A percentile compares a stretch with the other conserved stretches of the same genome.
These are phyloP conservation scores for Smithornis capensis DNA, from an alignment of 2,113 vertebrate species.

Conservation along the genomic window DNA sequence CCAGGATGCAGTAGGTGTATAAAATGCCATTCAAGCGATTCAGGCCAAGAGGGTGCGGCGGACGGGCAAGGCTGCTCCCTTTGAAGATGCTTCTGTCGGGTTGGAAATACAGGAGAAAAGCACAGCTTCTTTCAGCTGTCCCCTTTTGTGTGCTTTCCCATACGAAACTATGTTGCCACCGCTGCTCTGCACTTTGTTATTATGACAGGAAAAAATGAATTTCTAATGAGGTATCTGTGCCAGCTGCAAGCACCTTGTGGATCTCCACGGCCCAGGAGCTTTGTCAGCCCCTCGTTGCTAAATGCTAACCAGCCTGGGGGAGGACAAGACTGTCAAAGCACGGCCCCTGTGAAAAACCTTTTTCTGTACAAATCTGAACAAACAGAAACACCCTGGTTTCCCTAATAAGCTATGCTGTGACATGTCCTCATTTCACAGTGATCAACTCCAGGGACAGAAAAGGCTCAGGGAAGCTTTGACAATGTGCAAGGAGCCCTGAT, in stretches of 20 bases:
- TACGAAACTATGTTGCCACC: conserved; percentile 71
- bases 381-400: not conserved
- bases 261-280: conserved; percentile 61
- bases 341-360: conserved; percentile 1
- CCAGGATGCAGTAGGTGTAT: conserved; percentile 14
- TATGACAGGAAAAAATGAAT: conserved; percentile 85
- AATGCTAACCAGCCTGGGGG: conserved; percentile 39
- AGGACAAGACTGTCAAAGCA: conserved; percentile 9
- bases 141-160: conserved; percentile 81
- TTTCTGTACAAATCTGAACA: conserved; percentile 55
- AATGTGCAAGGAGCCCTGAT: not conserved
- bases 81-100: conserved; percentile 68
- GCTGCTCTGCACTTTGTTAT: conserved; percentile 77
- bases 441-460: not conserved
- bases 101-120: conserved; percentile 76
- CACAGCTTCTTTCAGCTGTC: conserved; percentile 82
- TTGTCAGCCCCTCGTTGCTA: conserved; percentile 52
- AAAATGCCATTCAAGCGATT: conserved; percentile 35
- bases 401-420: conserved; percentile 44
- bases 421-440: conserved; percentile 52
- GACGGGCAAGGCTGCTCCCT: conserved; percentile 70
- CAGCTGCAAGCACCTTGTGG: conserved; percentile 77
- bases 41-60: not conserved
- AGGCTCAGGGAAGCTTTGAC: not conserved
- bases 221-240: conserved; percentile 81